Conservation (phyloP, 2,113 vertebrate genomes). For the Alces alces region DNA sequence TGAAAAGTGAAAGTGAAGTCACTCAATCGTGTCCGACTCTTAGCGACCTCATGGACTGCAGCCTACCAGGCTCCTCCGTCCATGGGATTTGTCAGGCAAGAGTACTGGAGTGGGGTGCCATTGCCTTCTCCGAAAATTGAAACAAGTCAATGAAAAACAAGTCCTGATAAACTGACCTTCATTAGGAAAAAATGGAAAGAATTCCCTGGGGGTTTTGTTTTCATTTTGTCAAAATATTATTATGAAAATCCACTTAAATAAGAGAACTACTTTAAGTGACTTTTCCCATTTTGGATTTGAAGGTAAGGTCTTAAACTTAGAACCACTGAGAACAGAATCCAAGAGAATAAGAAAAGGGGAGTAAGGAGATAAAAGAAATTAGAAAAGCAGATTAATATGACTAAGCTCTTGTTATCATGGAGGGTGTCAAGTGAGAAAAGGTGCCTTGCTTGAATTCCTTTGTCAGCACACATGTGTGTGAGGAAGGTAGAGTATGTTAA, state of each 20-base stretch:
- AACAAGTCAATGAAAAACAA: neutral
- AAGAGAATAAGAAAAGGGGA: neutral
- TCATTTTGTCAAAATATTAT: neutral
- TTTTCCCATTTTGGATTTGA: neutral
- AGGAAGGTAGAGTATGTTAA: neutral
- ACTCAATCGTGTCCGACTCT: rapidly evolving
- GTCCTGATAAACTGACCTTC: neutral
- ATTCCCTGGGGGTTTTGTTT: neutral
- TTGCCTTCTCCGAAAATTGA: too few relatives aligned
- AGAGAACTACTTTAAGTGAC: neutral
- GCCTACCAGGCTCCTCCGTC: too few relatives aligned
- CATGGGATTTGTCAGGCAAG: too few relatives aligned
- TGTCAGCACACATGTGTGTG: neutral
- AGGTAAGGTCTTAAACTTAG: neutral
- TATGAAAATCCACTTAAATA: neutral
- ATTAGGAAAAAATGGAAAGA: neutral
- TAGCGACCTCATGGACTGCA: too few relatives aligned
- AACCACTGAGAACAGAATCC: neutral
- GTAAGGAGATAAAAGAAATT: neutral
- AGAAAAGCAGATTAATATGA: neutral
- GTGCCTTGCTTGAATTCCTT: neutral
- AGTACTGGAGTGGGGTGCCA: too few relatives aligned
- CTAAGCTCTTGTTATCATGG: neutral
- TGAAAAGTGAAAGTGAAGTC: too few relatives aligned
- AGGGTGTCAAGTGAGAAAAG: rapidly evolving